A percentile compares a stretch with the other conserved stretches of the same genome.
phyloP scores from a whole-genome alignment of 2,113 vertebrate species.

The Hyaena hyaena region DNA sequence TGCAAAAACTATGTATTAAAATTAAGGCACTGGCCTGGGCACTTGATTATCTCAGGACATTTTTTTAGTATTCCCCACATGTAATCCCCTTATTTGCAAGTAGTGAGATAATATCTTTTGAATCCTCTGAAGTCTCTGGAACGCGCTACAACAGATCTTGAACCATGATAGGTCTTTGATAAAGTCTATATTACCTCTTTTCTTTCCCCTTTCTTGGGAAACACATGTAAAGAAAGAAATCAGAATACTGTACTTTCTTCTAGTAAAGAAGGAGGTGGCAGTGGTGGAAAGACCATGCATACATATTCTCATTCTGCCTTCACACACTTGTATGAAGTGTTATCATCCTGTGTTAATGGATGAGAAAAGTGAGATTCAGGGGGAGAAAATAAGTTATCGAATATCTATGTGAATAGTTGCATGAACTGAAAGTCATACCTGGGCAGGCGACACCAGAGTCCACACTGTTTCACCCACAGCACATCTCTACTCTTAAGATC shows the following conservation, averaged over 20 bases:
- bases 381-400: neutral
- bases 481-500: neutral
- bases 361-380: neutral
- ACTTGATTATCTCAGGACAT: neutral
- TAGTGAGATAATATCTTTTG: neutral
- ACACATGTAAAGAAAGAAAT: neutral
- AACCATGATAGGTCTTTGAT: neutral
- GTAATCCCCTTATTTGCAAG: neutral
- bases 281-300: neutral
- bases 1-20: neutral
- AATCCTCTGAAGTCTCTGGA: neutral
- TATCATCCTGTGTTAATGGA: neutral
- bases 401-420: neutral
- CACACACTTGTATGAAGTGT: neutral
- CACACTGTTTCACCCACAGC: fast-evolving
- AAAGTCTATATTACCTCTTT: neutral
- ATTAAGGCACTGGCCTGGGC: neutral
- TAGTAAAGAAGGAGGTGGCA: neutral
- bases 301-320: neutral
- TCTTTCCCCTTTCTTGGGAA: neutral
- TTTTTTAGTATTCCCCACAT: neutral
- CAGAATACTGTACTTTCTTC: neutral
- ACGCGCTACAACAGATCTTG: neutral
- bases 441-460: neutral
- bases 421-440: neutral